Evolutionary conservation across 2,113 vertebrate genomes (phyloP).

Genomic region (Ascaphus truei): DNA sequence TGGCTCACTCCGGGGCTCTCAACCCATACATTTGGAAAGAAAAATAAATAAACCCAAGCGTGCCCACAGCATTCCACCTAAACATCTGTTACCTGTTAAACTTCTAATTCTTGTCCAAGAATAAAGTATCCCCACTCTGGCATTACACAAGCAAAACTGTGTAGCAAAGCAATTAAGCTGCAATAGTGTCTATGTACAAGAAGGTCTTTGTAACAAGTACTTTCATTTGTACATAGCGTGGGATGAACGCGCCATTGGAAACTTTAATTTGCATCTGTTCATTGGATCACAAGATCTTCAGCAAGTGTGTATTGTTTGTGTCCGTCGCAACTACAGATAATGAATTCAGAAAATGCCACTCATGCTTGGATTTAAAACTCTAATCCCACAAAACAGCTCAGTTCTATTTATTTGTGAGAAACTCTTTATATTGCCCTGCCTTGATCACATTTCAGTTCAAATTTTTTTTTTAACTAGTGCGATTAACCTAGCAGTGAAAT

Average conservation of each 20-base stretch:
- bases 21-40: too few relatives aligned
- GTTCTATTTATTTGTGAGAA: neutral
- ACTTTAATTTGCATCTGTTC: conserved; percentile 26
- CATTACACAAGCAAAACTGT: too few relatives aligned
- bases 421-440: too few relatives aligned
- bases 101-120: too few relatives aligned
- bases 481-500: too few relatives aligned
- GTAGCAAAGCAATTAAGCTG: neutral
- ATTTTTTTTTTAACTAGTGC: too few relatives aligned
- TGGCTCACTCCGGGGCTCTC: too few relatives aligned
- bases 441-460: too few relatives aligned
- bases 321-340: conserved; percentile 21
- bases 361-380: neutral
- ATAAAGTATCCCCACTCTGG: too few relatives aligned
- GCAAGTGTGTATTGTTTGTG: conserved; percentile 21
- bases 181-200: conserved; percentile 8
- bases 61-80: too few relatives aligned
- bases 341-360: neutral
- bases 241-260: conserved; percentile 4
- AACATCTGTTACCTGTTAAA: too few relatives aligned
- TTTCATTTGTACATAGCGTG: conserved; percentile 25
- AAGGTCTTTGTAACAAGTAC: conserved; percentile 33
- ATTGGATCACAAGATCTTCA: neutral
- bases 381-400: neutral
- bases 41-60: too few relatives aligned